Base-by-base conservation (phyloP, 2,113 vertebrate species). In the Ptyas mucosa region DNA sequence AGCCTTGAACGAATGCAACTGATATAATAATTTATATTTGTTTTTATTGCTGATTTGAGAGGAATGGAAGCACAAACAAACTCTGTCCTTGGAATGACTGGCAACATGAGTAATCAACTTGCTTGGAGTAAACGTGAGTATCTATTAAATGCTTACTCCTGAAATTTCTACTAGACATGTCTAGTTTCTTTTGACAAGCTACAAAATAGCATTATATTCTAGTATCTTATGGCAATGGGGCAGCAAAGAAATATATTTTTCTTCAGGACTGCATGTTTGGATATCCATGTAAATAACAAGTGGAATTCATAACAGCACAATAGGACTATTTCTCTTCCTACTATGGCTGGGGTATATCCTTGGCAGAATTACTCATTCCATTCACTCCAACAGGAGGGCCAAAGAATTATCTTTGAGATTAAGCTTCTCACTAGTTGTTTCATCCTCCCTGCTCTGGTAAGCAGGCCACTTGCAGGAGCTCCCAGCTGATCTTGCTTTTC, bases 121-220 rank as follows among this genome's bases (percentile, higher is more conserved):
- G 49, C 53, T 23, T 96, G 95, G 93, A 94, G 46, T 90, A 93
- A 96, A 95, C 92, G 95, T 96, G 88, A 95, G 92, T 96, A 94
- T 96, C 92, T 81, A 18, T 55, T 58, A 26, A 46, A 12, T 90
- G 69, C 15, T 85, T 89, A 21, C 51, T 92, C 15, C 54, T 93
- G 69, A 86, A 86, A 52, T 15, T 52, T 58, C 29, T 58, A 11
- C 52, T 92, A 51, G n/a, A 26, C 20, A 39, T 93, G 0, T 0
- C 55, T 95, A 94, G 89, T 57, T 87, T 29, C 14, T 91, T 18
- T 91, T 61, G 81, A 85, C 23, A 57, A n/a, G 43, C 8, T 10
- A 29, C n/a, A 57, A 89, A 86, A 69, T 88, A 52, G n/a, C 15
- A 34, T 5, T 88, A n/a, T 88, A 24, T 29, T 89, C 5, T 86